phyloP scores from a whole-genome alignment of 2,888 invertebrate species.

The Drosophila conformis region DNA sequence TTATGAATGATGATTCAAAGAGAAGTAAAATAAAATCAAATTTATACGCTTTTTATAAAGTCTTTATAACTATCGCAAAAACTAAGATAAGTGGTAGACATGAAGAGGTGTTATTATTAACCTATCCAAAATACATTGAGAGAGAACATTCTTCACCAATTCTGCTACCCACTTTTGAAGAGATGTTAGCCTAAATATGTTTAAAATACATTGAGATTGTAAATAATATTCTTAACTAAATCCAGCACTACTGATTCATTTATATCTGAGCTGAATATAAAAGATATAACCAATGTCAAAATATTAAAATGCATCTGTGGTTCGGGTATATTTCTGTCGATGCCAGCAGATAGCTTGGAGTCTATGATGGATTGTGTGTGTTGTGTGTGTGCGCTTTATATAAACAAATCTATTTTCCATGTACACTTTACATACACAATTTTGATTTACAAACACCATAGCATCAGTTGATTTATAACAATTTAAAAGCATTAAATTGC shows the following conservation, averaged over 20 bases:
- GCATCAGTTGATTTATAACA: slow-evolving; percentile 61
- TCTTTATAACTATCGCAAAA: too few species aligned
- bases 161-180: background rate
- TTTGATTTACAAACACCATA: slow-evolving; percentile 41
- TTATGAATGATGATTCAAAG: background rate
- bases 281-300: background rate
- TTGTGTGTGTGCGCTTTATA: slow-evolving; percentile 40
- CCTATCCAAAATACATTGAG: background rate
- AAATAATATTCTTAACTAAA: background rate
- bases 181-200: background rate
- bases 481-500: slow-evolving; percentile 68
- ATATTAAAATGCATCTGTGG: background rate
- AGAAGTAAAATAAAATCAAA: background rate
- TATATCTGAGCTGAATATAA: background rate
- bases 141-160: too few species aligned
- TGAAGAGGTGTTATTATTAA: background rate
- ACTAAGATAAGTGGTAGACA: too few species aligned
- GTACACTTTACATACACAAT: slow-evolving; percentile 59
- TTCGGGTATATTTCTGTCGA: slow-evolving; percentile 34
- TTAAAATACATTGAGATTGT: background rate
- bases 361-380: slow-evolving; percentile 62
- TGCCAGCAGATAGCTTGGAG: background rate
- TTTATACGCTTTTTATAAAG: background rate
- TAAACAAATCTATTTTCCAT: slow-evolving; percentile 66
- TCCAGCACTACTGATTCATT: background rate